phyloP scores from a whole-genome alignment of 2,888 invertebrate genomes.

The Troglohyphantes excavatus region DNA sequence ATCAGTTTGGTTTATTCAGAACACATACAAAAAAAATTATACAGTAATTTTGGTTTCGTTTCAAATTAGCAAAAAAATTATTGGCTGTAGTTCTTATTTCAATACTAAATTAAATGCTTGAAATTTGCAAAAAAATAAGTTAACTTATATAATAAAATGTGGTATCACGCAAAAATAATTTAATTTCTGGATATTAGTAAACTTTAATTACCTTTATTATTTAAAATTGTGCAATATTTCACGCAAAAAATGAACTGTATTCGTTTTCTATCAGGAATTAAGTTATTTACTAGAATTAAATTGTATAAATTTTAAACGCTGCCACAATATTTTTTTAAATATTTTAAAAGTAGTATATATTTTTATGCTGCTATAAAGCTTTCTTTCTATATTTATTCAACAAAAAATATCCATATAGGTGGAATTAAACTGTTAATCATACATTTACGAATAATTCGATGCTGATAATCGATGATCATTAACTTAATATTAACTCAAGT shows the following conservation, averaged over 20 bases:
- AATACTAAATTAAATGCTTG: not conserved
- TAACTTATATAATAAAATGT: not conserved
- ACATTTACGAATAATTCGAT: too few species aligned
- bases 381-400: too few species aligned
- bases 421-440: too few species aligned
- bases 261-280: not conserved
- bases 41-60: too few species aligned
- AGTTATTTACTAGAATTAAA: not conserved
- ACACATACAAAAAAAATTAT: too few species aligned
- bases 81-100: not conserved
- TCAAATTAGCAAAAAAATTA: not conserved
- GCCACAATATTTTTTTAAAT: not conserved
- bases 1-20: too few species aligned
- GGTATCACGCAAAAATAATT: not conserved
- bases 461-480: too few species aligned
- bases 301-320: not conserved
- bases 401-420: too few species aligned
- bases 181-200: not conserved
- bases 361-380: too few species aligned
- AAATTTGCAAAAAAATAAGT: not conserved
- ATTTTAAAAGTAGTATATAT: too few species aligned
- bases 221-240: not conserved
- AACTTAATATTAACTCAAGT: too few species aligned
- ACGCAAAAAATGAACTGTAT: not conserved
- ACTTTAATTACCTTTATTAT: not conserved